Percentiles rank a stretch among this genome's conserved stretches.
Conservation (phyloP, 2,797 vertebrate genomes). For the Sebastes taczanowskii region DNA sequence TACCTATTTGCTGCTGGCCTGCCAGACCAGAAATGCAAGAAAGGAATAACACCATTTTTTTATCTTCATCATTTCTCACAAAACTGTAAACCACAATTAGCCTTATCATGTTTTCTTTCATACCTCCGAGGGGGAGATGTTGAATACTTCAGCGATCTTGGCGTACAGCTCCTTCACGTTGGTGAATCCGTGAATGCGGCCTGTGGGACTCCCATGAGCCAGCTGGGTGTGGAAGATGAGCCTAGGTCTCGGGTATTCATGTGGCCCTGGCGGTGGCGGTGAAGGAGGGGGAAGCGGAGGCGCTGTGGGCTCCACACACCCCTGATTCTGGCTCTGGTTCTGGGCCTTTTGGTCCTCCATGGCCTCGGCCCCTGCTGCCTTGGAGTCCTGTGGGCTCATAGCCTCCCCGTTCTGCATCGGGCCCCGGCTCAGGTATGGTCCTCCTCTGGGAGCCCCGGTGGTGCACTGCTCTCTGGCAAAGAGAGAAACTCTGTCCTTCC, state of each 20-base stretch:
- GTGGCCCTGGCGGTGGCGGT: conserved; percentile 75
- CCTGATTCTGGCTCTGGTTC: conserved; percentile 47
- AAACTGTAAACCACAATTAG: background rate
- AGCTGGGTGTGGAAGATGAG: conserved; percentile 97
- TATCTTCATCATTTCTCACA: background rate
- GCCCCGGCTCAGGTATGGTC: conserved; percentile 63
- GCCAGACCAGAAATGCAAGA: conserved; percentile 4
- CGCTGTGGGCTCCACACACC: conserved; percentile 39
- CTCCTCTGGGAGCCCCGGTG: conserved; percentile 70
- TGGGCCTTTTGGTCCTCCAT: conserved; percentile 63
- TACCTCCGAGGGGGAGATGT: conserved; percentile 95
- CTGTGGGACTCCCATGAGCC: conserved; percentile 95
- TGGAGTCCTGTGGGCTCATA: conserved; percentile 78
- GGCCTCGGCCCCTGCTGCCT: conserved; percentile 49
- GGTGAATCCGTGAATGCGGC: conserved; percentile 94
- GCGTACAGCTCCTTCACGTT: conserved; percentile 96
- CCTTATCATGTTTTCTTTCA: conserved; percentile 23
- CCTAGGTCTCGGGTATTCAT: conserved; percentile 83
- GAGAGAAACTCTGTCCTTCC: conserved; percentile 45
- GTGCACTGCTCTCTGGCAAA: conserved; percentile 60
- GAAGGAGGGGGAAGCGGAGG: conserved; percentile 69
- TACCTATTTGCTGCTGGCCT: conserved; percentile 17
- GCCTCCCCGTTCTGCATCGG: conserved; percentile 89
- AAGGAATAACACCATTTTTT: background rate
- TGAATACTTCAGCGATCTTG: conserved; percentile 96